A percentile compares a stretch with the other conserved stretches of the same genome.
Evolutionary conservation across 2,113 vertebrate species (phyloP).

Genomic region (Tonatia bakeri): DNA sequence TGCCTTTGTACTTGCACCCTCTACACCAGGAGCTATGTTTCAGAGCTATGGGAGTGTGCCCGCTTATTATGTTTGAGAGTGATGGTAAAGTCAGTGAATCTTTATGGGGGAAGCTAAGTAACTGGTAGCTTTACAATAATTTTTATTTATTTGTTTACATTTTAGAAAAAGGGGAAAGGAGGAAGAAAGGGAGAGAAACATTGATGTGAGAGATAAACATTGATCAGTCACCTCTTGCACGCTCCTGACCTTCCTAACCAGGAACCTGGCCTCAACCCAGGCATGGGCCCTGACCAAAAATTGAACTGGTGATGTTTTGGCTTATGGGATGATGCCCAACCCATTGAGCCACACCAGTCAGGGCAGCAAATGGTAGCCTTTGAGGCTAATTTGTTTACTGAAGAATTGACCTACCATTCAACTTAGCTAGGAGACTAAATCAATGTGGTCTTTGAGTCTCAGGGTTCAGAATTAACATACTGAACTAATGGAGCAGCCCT

Average conservation of each 20-base stretch:
- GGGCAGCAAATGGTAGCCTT: not conserved
- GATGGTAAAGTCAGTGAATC: not conserved
- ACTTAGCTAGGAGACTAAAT: not conserved
- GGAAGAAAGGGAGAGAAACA: no score
- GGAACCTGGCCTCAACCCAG: no score
- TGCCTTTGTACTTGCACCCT: not conserved
- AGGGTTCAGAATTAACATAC: not conserved
- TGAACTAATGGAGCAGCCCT: not conserved
- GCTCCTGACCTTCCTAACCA: no score
- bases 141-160: no score
- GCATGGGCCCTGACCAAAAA: no score
- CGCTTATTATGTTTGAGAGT: not conserved
- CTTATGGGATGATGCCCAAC: no score
- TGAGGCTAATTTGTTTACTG: not conserved
- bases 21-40: not conserved
- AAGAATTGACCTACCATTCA: not conserved
- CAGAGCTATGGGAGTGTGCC: not conserved
- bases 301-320: no score
- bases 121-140: not conserved
- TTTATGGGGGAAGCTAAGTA: not conserved
- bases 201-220: no score
- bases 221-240: no score
- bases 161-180: no score
- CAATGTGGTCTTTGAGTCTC: not conserved
- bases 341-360: no score